Conservation (phyloP, 1,140 invertebrate species). For the Eriosoma lanigerum region DNA sequence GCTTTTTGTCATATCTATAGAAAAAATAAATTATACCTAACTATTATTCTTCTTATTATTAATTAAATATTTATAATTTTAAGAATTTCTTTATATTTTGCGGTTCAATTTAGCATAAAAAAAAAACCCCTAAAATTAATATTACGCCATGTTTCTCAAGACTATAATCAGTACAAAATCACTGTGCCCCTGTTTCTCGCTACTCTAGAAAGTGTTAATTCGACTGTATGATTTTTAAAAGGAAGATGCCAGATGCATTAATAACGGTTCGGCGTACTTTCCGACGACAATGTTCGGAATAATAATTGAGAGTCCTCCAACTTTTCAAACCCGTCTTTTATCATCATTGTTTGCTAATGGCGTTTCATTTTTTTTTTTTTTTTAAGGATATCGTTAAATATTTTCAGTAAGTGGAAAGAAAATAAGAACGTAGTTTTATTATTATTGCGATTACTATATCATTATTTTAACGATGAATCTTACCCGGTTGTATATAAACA, state of each 20-base stretch:
- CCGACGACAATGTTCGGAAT: slow-evolving; percentile 37
- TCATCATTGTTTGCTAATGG: slow-evolving; percentile 48
- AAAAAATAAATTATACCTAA: too few species aligned
- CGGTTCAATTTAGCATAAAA: background rate
- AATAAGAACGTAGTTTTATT: background rate
- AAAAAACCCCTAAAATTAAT: background rate
- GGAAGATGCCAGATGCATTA: slow-evolving; percentile 31
- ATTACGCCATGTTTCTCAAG: background rate
- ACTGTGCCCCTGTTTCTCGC: slow-evolving; percentile 45
- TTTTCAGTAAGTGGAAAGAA: slow-evolving; percentile 38
- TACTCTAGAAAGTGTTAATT: slow-evolving; percentile 56
- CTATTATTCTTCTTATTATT: too few species aligned
- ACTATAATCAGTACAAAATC: slow-evolving; percentile 26
- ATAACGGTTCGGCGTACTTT: slow-evolving; percentile 21
- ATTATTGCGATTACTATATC: background rate
- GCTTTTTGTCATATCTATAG: slow-evolving; percentile 80
- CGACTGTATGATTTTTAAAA: slow-evolving; percentile 33
- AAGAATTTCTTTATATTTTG: too few species aligned
- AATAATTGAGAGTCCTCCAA: slow-evolving; percentile 46
- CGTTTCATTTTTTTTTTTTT: slow-evolving; percentile 2
- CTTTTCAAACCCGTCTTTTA: slow-evolving; percentile 42
- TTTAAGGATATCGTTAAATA: slow-evolving; percentile 42
- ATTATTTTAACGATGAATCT: slow-evolving; percentile 52
- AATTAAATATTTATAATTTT: too few species aligned
- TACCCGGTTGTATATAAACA: slow-evolving; percentile 88